Evolutionary conservation across 2,113 vertebrate species (phyloP).

Genomic region (Anoplopoma fimbria): DNA sequence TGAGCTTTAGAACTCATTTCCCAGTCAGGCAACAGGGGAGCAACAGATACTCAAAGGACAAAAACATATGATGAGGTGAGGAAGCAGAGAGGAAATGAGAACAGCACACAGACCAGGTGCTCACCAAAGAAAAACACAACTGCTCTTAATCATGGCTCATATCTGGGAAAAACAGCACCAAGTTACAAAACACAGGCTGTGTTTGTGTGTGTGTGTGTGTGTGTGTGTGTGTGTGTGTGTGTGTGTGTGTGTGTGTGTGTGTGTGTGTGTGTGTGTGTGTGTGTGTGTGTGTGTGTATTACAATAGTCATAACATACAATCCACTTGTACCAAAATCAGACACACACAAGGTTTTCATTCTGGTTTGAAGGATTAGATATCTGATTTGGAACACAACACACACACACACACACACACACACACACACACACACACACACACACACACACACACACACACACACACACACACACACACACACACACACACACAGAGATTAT

Average conservation of each 20-base stretch:
- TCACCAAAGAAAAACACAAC: conserved; percentile 62
- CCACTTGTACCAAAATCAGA: neutral
- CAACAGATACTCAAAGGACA: conserved; percentile 52
- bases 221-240: conserved; percentile 11
- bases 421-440: neutral
- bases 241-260: conserved; percentile 1
- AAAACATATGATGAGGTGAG: conserved; percentile 61
- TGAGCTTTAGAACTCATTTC: conserved; percentile 63
- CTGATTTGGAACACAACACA: neutral
- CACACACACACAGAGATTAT: neutral
- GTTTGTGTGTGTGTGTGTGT: conserved; percentile 21
- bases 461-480: neutral
- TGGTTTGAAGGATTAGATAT: neutral
- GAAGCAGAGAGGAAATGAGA: conserved; percentile 71
- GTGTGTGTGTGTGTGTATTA: conserved; percentile 7
- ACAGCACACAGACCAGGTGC: conserved; percentile 60
- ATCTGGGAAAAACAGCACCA: conserved; percentile 29
- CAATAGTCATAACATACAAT: too few species aligned
- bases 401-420: neutral
- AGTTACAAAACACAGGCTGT: conserved; percentile 14
- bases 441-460: neutral
- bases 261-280: conserved; percentile 20
- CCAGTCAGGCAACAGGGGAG: conserved; percentile 48
- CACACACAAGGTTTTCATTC: neutral
- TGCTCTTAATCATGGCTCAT: conserved; percentile 54